Percentiles rank a stretch among this genome's conserved stretches.
These are phyloP conservation scores for Drosophila mimica DNA, from an alignment of 2,888 invertebrate genomes.

Conservation along the genomic window DNA sequence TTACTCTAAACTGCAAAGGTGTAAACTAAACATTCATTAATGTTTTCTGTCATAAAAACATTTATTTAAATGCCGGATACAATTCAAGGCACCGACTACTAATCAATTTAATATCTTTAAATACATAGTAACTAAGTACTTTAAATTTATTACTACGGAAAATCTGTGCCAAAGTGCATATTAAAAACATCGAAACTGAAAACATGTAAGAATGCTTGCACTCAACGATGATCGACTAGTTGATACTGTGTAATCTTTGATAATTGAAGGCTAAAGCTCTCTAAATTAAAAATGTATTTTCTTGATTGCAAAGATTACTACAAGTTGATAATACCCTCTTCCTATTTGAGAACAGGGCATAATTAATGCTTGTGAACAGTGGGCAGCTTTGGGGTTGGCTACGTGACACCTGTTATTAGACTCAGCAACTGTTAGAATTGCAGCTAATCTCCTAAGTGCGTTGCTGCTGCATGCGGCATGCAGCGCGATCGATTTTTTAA, in stretches of 20 bases:
- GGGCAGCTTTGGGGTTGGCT: conserved; percentile 73
- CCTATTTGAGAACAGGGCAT: not conserved
- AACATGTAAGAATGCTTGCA: not conserved
- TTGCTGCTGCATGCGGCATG: conserved; percentile 55
- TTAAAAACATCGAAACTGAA: conserved; percentile 5
- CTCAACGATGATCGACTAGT: not conserved
- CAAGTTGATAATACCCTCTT: conserved; percentile 9
- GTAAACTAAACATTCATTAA: conserved; percentile 38
- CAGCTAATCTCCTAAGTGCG: conserved; percentile 68
- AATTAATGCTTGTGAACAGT: conserved; percentile 43
- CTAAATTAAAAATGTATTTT: not conserved
- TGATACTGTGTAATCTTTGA: conserved; percentile 14
- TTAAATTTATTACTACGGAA: conserved; percentile 58
- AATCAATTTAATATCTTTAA: conserved; percentile 59
- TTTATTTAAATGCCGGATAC: conserved; percentile 52
- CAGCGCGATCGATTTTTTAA: conserved; percentile 26
- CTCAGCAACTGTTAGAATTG: conserved; percentile 69
- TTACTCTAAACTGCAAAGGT: conserved; percentile 1
- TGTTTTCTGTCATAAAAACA: conserved; percentile 13
- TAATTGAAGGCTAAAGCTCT: not conserved
- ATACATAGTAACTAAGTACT: conserved; percentile 60
- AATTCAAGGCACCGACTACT: conserved; percentile 59
- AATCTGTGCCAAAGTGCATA: conserved; percentile 23
- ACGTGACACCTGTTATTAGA: conserved; percentile 78
- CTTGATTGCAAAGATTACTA: not conserved